phyloP scores from a whole-genome alignment of 2,888 invertebrate genomes.

The Acholoe squamosa region DNA sequence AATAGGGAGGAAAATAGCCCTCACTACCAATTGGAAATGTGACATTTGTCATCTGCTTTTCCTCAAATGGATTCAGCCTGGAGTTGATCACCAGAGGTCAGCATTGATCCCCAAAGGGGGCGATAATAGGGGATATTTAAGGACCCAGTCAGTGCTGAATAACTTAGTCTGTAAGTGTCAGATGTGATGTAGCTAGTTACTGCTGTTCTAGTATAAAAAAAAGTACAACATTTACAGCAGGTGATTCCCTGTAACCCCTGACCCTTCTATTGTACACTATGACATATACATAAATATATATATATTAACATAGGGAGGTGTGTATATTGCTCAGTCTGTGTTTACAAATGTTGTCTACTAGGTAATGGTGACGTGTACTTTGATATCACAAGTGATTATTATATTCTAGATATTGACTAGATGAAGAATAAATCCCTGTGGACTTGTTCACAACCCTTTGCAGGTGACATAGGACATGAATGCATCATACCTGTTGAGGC shows the following conservation, averaged over 20 bases:
- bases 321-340: constrained; percentile 34
- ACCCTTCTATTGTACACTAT: constrained; percentile 6
- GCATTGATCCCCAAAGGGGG: not conserved
- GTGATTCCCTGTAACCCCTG: not conserved
- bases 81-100: not conserved
- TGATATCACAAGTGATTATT: not conserved
- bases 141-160: not conserved
- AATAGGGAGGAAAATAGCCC: too few relatives aligned
- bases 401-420: constrained; percentile 4
- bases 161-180: not conserved
- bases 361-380: not conserved
- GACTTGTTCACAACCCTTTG: not conserved
- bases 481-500: too few relatives aligned
- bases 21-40: too few relatives aligned
- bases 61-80: too few relatives aligned
- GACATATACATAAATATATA: constrained; percentile 15
- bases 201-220: constrained; percentile 27
- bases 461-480: too few relatives aligned
- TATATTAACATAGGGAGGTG: not conserved
- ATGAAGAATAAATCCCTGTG: constrained; percentile 7
- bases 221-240: not conserved
- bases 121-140: not conserved
- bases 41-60: too few relatives aligned
- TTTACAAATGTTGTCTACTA: not conserved
- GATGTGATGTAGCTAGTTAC: constrained; percentile 35